Evolutionary conservation across 2,888 invertebrate genomes (phyloP), one percentile per base, ranked within the genome.

Genomic region (Idaea biselata): DNA sequence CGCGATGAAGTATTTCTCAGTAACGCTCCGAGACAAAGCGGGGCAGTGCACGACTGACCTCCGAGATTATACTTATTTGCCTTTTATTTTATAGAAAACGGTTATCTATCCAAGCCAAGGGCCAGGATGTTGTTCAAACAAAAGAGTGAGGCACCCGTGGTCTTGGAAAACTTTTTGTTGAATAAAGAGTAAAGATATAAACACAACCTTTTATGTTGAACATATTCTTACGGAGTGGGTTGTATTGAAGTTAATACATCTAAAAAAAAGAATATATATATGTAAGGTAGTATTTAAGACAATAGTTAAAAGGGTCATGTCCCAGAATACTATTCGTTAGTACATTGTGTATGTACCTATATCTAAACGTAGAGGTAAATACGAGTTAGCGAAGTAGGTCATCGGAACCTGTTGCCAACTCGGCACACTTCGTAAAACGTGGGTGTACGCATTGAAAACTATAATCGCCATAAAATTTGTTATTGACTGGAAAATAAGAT

Each of bases 51-150:
- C 83, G 84, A 73, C 74, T 85, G 89, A 89, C 88, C 89, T 81
- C 80, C 73, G 68, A 79, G 80, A 83, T 86, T 84, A 83, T 79
- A 78, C 78, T 82, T 84, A 84, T 85, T 88, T 84, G 73, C 77
- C 72, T 86, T 83, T 85, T 87, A 86, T 88, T 87, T 86, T 86
- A 83, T 86, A 85, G 82, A 84, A 84, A 83, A 83, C 73, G 58
- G 73, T 67, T 68, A 67, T 76, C 78, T 75, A 75, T 74, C 75
- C 76, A 72, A 71, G 69, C 58, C 68, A 67, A 69, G 60, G 66
- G 76, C 72, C 81, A 82, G 83, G 82, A 83, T 83, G 83, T 76
- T 71, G 72, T 66, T 67, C 72, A 76, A 83, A 83, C 76, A 83
- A 85, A 81, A 80, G 80, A 74, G 62, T 57, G 62, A 70, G 65